Evolutionary conservation across 2,797 vertebrate genomes (phyloP).

Genomic region (Dermochelys coriacea): DNA sequence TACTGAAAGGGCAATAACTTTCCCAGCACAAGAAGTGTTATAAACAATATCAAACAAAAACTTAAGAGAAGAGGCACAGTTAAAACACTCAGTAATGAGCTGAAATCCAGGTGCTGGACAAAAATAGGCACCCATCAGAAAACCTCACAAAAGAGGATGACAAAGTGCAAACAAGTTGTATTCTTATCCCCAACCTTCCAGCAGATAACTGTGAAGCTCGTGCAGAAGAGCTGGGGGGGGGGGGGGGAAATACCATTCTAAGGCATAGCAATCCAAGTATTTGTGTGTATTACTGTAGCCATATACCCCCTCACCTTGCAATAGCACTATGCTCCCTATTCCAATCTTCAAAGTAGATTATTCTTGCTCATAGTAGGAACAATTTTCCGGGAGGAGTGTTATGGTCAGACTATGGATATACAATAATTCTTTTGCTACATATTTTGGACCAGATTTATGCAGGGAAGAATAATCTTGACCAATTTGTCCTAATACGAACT

Average conservation of each 20-base stretch:
- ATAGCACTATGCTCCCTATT: not conserved
- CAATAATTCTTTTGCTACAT: not conserved
- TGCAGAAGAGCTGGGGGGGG: not conserved
- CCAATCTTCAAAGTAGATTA: fast-evolving
- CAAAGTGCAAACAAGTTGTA: not conserved
- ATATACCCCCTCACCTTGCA: not conserved
- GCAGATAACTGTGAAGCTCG: not conserved
- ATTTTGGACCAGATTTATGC: not conserved
- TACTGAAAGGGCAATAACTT: not conserved
- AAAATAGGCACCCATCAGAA: not conserved
- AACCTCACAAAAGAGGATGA: not conserved
- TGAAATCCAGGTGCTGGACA: not conserved
- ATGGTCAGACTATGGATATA: fast-evolving
- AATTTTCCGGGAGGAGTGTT: not conserved
- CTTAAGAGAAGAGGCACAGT: not conserved
- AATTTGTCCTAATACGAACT: not conserved
- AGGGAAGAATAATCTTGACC: not conserved
- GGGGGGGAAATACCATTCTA: fast-evolving
- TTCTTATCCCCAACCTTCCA: not conserved
- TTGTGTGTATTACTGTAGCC: not conserved
- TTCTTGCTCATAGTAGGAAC: not conserved
- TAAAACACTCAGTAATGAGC: not conserved
- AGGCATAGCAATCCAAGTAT: not conserved
- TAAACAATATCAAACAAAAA: not conserved
- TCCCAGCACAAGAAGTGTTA: fast-evolving